These are phyloP conservation scores for Microplitis demolitor DNA, from an alignment of 1,140 invertebrate genomes.

Conservation along the genomic window DNA sequence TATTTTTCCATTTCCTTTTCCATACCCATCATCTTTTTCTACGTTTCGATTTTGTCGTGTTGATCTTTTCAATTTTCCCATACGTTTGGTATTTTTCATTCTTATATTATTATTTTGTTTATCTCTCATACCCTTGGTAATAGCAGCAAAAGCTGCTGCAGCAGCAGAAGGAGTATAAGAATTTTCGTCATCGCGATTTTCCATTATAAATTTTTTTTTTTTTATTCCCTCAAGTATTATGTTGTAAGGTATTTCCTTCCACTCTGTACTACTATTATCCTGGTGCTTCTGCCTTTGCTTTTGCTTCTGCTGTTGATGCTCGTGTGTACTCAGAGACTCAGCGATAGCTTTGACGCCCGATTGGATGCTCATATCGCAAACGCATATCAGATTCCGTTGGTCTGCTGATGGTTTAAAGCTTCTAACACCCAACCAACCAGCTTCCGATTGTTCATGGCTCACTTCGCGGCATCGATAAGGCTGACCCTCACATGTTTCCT, in stretches of 20 bases:
- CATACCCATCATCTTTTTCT: slow-evolving; percentile 2
- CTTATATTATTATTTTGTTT: too few species aligned
- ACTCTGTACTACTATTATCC: too few species aligned
- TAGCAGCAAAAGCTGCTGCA: too few species aligned
- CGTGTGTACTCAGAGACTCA: neutral
- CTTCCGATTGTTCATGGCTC: slow-evolving; percentile 26
- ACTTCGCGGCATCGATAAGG: slow-evolving; percentile 43
- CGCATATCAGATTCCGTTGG: neutral
- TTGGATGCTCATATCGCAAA: slow-evolving; percentile 4
- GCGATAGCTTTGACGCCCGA: neutral
- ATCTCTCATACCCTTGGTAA: too few species aligned
- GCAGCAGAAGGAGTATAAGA: too few species aligned
- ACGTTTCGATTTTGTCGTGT: neutral
- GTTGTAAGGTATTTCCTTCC: too few species aligned
- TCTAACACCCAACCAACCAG: slow-evolving; percentile 23
- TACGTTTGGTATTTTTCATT: too few species aligned
- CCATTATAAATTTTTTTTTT: too few species aligned
- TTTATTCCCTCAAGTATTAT: too few species aligned
- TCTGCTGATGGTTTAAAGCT: slow-evolving; percentile 18
- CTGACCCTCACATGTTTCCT: slow-evolving; percentile 37
- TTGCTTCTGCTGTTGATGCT: neutral
- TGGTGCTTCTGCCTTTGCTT: too few species aligned
- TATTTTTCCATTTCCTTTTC: neutral
- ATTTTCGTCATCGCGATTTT: too few species aligned
- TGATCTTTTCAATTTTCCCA: neutral